These are phyloP conservation scores for Syritta pipiens DNA, from an alignment of 2,888 invertebrate genomes.

Conservation along the genomic window DNA sequence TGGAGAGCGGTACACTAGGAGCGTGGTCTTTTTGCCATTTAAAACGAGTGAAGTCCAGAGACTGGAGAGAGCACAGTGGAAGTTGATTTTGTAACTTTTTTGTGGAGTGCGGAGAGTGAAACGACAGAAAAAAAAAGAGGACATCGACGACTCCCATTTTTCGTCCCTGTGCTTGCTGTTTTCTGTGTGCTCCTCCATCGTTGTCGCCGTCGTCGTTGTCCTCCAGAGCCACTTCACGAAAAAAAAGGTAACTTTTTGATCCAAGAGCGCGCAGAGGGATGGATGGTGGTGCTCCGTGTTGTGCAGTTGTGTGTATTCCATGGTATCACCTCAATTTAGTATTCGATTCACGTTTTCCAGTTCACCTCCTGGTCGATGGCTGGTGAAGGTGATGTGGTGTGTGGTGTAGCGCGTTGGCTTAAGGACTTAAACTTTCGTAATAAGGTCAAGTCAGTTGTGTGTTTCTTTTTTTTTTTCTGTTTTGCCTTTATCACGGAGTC, in stretches of 20 bases:
- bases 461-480: constrained; percentile 11
- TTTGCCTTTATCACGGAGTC: constrained; percentile 18
- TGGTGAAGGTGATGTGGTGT: constrained; percentile 19
- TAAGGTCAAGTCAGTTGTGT: constrained; percentile 60
- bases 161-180: no score
- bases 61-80: not conserved
- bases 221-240: not conserved
- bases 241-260: constrained; percentile 13
- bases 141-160: not conserved
- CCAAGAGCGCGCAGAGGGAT: not conserved
- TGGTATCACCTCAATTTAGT: constrained; percentile 48
- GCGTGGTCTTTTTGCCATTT: constrained; percentile 40
- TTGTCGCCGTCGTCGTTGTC: no score
- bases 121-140: not conserved
- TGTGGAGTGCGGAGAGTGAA: not conserved
- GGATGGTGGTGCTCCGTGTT: not conserved
- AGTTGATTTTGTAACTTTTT: constrained; percentile 44
- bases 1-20: constrained; percentile 24
- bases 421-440: constrained; percentile 64
- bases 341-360: constrained; percentile 60
- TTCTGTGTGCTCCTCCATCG: no score
- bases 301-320: not conserved
- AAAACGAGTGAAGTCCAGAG: constrained; percentile 10
- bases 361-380: constrained; percentile 34
- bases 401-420: constrained; percentile 29